Base-by-base conservation (phyloP, 1,140 invertebrate species). In the Scaptomyza montana region DNA sequence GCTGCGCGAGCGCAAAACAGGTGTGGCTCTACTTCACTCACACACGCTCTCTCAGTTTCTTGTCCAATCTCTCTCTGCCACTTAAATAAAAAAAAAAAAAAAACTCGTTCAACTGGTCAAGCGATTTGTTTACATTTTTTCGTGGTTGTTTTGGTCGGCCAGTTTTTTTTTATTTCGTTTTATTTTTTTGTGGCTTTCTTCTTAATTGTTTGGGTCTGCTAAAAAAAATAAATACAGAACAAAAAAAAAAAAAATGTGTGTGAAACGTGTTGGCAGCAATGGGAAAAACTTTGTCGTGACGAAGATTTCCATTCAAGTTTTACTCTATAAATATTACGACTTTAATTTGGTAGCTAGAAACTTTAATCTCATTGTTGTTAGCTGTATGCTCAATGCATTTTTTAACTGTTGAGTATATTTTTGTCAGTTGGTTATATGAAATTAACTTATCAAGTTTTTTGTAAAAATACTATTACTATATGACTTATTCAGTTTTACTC, bases 91-190 rank as follows among this genome's bases (percentile, higher is more conserved):
- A 25, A 25, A 25, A 25, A 25, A 3, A 25, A 2, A 25, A 33
- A 89, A 87, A 87, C 85, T 64, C 68, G 85, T 89, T 85, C 39
- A 71, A 78, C 82, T 82, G 76, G 59, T 74, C 66, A 79, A 77
- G 47, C 55, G 69, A 78, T 75, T 89, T 89, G 84, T 89, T 89
- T 89, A 89, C 84, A 89, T 89, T 89, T 89, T 73, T 70, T 82
- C 56, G 69, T 80, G 66, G 66, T 62, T 67, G 70, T 77, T 74
- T 68, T 71, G 53, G 25, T 56, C 43, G 30, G n/a, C 16, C 33
- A 28, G 46, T 61, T 68, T 64, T 66, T 64, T 66, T 53, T 45
- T 71, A 46, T 77, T 74, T 77, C 55, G 54, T 69, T 78, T 77
- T 68, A 47, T 68, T 84, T 65, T 54, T 67, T 36, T 50, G 54